phyloP scores from a whole-genome alignment of 2,113 vertebrate genomes.

The Petrocephalus microphthalmus region DNA sequence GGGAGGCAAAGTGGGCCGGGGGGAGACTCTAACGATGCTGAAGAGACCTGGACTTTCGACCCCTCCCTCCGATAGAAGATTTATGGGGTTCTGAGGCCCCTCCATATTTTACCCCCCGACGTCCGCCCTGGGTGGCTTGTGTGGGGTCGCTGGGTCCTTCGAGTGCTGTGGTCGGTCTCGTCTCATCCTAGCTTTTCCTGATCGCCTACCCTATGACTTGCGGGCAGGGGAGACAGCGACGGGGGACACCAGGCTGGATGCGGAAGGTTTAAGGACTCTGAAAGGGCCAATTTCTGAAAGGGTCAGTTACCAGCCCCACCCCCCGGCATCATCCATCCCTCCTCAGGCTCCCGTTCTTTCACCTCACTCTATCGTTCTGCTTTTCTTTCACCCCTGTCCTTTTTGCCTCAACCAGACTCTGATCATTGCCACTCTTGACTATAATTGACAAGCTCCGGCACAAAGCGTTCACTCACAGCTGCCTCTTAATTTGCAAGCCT shows the following conservation, averaged over 20 bases:
- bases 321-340: neutral
- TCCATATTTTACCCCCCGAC: conserved; percentile 67
- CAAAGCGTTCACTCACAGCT: conserved; percentile 57
- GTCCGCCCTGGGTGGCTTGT: conserved; percentile 62
- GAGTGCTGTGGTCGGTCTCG: neutral
- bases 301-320: neutral
- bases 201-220: neutral
- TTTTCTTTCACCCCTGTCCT: conserved; percentile 39
- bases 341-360: conserved; percentile 13
- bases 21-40: conserved; percentile 62
- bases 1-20: conserved; percentile 58
- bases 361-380: neutral
- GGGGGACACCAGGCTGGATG: neutral
- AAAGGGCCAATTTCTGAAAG: neutral
- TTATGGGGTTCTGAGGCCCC: conserved; percentile 58
- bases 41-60: conserved; percentile 50
- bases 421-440: conserved; percentile 43
- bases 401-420: conserved; percentile 27
- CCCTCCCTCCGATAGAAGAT: conserved; percentile 60
- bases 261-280: neutral
- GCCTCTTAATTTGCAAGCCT: conserved; percentile 69
- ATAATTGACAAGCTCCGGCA: conserved; percentile 63
- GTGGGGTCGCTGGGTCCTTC: conserved; percentile 57
- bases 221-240: neutral
- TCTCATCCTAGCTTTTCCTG: neutral